Evolutionary conservation across 2,888 invertebrate genomes (phyloP), one percentile per base, ranked within the genome.

Genomic region (Lagria hirta): DNA sequence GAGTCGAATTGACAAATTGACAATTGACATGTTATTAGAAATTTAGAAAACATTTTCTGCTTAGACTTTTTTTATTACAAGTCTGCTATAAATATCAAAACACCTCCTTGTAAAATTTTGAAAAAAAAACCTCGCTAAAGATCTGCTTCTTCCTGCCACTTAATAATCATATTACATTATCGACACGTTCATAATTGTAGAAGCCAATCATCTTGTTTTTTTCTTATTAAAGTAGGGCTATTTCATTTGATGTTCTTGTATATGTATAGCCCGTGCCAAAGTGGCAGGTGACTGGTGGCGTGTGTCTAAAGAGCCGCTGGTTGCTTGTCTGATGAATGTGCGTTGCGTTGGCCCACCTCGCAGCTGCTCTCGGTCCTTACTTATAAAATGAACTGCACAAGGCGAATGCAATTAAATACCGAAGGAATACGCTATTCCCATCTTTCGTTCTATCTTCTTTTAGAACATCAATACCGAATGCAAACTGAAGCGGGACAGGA

Each of bases 221-320:
- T 16, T 55, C 56, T 55, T 49, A 52, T 57, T 58, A 57, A 57
- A 53, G 58, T 58, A 59, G 62, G 61, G 61, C 60, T 62, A 61
- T 61, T 63, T 60, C 56, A 58, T 62, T 60, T 54, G 59, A 55
- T 46, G 49, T 4, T 22, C 34, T 34, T 52, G 26, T 27, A 18
- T n/a, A n/a, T n/a, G 44, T 37, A 41, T 52, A 55, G 58, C 64
- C 59, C 62, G 64, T 62, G 61, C 63, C 55, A 54, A n/a, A 55
- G 57, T 55, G 61, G 63, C 61, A 73, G 70, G 70, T 73, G 74
- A 73, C 69, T 71, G 73, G 69, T 71, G 73, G 72, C 73, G 74
- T 73, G 68, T 74, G 74, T 76, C 76, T 74, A 69, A 69, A 59
- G 60, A 60, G 51, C 46, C 48, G 55, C 55, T 47, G 54, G 55